Percentiles rank a stretch among this genome's conserved stretches.
These are phyloP conservation scores for Dendrolimus punctatus DNA, from an alignment of 1,140 invertebrate species.

Conservation along the genomic window DNA sequence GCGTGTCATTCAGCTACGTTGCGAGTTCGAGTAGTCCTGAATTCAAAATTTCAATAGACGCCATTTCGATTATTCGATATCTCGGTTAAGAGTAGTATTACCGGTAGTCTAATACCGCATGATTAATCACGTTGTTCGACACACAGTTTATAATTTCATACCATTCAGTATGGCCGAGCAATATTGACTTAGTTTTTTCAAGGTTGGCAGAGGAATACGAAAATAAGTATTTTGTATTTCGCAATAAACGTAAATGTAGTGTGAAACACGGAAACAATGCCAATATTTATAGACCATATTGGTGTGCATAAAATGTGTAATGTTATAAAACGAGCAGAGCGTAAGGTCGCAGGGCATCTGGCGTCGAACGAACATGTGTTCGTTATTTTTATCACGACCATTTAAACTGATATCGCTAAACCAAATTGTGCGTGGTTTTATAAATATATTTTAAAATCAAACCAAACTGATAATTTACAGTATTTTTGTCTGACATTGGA, in stretches of 20 bases:
- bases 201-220: constrained; percentile 12
- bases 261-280: constrained; percentile 25
- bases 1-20: too few relatives aligned
- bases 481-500: too few relatives aligned
- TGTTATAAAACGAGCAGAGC: constrained; percentile 33
- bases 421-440: constrained; percentile 13
- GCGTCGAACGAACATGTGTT: constrained; percentile 44
- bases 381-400: constrained; percentile 54
- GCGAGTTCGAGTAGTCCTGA: neutral
- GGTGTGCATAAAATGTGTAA: constrained; percentile 26
- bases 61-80: constrained; percentile 12
- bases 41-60: constrained; percentile 4
- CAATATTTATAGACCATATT: constrained; percentile 36
- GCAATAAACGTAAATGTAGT: constrained; percentile 32
- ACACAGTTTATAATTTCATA: constrained; percentile 5
- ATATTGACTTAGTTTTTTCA: constrained; percentile 4
- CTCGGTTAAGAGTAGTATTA: constrained; percentile 10
- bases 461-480: too few relatives aligned
- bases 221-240: constrained; percentile 15
- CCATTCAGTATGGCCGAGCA: neutral
- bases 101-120: constrained; percentile 5
- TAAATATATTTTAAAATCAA: neutral
- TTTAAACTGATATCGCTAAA: constrained; percentile 46
- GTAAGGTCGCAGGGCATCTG: constrained; percentile 64
- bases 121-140: constrained; percentile 9